These are phyloP conservation scores for Pao palembangensis DNA, from an alignment of 2,113 vertebrate species.

Conservation along the genomic window DNA sequence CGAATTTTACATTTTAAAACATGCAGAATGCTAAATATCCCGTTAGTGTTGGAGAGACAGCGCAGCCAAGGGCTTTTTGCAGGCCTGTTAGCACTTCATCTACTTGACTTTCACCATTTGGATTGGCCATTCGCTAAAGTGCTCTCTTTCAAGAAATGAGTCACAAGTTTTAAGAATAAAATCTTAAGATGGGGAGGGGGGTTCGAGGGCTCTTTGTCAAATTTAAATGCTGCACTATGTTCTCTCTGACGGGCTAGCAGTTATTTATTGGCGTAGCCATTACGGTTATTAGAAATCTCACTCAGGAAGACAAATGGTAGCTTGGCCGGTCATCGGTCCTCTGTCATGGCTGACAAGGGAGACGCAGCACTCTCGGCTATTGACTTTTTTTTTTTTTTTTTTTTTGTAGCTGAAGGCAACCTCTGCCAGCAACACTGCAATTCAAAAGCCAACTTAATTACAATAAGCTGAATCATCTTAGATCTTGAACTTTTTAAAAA, in stretches of 20 bases:
- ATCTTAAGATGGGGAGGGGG: slow-evolving; percentile 23
- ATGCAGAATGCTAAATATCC: slow-evolving; percentile 41
- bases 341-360: slow-evolving; percentile 65
- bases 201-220: slow-evolving; percentile 54
- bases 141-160: slow-evolving; percentile 44
- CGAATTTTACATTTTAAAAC: slow-evolving; percentile 22
- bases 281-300: slow-evolving; percentile 77
- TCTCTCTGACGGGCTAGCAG: slow-evolving; percentile 55
- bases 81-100: slow-evolving; percentile 48
- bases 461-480: slow-evolving; percentile 58
- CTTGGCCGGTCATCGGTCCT: slow-evolving; percentile 53
- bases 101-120: slow-evolving; percentile 28
- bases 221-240: slow-evolving; percentile 71
- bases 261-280: slow-evolving; percentile 73
- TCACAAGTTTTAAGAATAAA: slow-evolving; percentile 61
- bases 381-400: slow-evolving; percentile 69
- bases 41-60: slow-evolving; percentile 16
- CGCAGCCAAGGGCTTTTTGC: slow-evolving; percentile 38
- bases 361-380: slow-evolving; percentile 58
- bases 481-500: slow-evolving; percentile 30
- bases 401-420: slow-evolving; percentile 58
- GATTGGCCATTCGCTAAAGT: slow-evolving; percentile 44
- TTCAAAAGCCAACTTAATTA: slow-evolving; percentile 53
- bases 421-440: slow-evolving; percentile 55
- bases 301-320: slow-evolving; percentile 72